These are phyloP conservation scores for Drosophila atripex DNA, from an alignment of 2,888 invertebrate species.

Conservation along the genomic window DNA sequence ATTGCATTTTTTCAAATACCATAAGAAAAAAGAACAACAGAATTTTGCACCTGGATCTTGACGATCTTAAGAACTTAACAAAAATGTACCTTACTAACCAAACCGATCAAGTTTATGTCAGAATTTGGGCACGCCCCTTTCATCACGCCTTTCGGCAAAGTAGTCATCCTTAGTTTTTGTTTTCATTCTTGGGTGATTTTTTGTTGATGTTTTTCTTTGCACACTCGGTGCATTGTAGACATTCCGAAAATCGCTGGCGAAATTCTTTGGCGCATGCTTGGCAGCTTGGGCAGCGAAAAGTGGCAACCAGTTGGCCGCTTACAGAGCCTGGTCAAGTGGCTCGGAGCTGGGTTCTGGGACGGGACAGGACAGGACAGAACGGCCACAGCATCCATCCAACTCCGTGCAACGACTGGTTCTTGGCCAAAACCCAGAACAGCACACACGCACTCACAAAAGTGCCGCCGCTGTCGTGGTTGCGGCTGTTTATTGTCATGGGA, in stretches of 20 bases:
- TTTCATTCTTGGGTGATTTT: conserved; percentile 32
- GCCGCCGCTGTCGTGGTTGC: conserved; percentile 47
- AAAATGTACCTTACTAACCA: neutral
- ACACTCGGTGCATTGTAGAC: conserved; percentile 76
- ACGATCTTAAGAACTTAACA: conserved; percentile 4
- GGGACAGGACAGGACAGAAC: conserved; percentile 74
- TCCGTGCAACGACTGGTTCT: conserved; percentile 58
- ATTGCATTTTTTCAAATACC: neutral
- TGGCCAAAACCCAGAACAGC: conserved; percentile 50
- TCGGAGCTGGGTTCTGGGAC: conserved; percentile 43
- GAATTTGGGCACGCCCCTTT: conserved; percentile 21
- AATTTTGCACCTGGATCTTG: conserved; percentile 4
- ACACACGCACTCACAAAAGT: conserved; percentile 30
- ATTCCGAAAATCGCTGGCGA: conserved; percentile 75
- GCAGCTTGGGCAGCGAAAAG: conserved; percentile 40
- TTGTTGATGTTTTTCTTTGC: conserved; percentile 58
- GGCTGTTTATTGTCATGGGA: conserved; percentile 70
- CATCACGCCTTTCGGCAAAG: conserved; percentile 25
- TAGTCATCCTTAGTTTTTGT: conserved; percentile 9
- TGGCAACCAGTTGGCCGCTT: conserved; percentile 69
- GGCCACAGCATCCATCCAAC: conserved; percentile 12
- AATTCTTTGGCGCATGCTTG: conserved; percentile 80
- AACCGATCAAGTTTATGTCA: conserved; percentile 20
- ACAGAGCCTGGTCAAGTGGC: conserved; percentile 67
- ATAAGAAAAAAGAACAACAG: neutral